phyloP scores from a whole-genome alignment of 2,113 vertebrate genomes.

The Ptychochromis oligacanthus region DNA sequence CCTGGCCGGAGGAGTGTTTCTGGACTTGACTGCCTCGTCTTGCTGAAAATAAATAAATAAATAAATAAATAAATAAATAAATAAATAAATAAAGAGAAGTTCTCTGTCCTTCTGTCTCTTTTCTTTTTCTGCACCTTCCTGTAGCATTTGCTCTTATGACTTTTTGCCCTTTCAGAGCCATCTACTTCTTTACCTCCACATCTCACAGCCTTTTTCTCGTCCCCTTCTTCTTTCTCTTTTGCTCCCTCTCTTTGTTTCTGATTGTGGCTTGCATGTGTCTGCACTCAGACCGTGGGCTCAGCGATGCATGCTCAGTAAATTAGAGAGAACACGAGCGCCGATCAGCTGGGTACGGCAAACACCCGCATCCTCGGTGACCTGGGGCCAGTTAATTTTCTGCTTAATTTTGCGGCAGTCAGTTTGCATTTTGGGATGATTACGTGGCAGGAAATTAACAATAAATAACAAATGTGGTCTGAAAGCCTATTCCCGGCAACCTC shows the following conservation, averaged over 20 bases:
- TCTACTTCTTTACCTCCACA: constrained; percentile 26
- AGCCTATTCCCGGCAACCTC: constrained; percentile 60
- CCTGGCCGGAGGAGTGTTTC: constrained; percentile 92
- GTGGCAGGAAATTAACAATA: constrained; percentile 99
- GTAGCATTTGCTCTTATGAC: constrained; percentile 46
- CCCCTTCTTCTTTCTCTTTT: constrained; percentile 13
- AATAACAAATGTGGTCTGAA: constrained; percentile 99
- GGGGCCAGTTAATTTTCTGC: constrained; percentile 99
- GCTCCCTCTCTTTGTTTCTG: constrained; percentile 83
- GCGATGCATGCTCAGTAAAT: constrained; percentile 99
- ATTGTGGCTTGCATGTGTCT: constrained; percentile 85
- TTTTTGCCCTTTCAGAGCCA: constrained; percentile 22
- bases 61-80: constrained; percentile 36
- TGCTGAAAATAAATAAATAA: constrained; percentile 15
- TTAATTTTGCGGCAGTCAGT: constrained; percentile 99
- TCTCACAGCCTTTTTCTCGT: constrained; percentile 22
- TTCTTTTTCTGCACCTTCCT: constrained; percentile 80
- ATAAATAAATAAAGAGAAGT: constrained; percentile 58
- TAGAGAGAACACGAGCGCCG: constrained; percentile 98
- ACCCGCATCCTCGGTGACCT: constrained; percentile 93
- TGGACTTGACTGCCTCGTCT: constrained; percentile 75
- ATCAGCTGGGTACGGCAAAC: constrained; percentile 94
- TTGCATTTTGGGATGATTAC: constrained; percentile 99
- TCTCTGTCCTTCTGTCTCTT: constrained; percentile 44
- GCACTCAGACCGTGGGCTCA: constrained; percentile 91